Conservation (phyloP, 2,113 vertebrate genomes). For the Anolis carolinensis region DNA sequence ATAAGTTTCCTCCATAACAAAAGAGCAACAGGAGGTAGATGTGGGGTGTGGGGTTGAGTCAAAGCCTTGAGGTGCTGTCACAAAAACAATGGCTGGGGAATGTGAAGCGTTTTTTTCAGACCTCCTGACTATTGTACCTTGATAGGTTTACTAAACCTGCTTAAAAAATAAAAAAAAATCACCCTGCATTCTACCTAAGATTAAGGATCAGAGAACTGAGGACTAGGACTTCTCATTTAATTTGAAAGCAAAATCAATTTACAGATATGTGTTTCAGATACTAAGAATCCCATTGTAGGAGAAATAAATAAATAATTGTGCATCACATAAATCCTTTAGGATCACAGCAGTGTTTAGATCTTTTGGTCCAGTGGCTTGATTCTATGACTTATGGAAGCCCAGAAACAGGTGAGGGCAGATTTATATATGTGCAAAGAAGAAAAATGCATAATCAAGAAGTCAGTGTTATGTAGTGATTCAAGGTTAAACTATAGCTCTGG, state of each 20-base stretch:
- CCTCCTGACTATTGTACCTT: conserved; percentile 52
- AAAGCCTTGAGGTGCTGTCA: conserved; percentile 55
- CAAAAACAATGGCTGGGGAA: conserved; percentile 58
- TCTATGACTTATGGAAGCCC: neutral
- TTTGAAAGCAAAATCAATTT: conserved; percentile 60
- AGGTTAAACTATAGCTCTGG: no score
- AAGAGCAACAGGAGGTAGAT: conserved; percentile 67
- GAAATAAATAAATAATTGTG: neutral
- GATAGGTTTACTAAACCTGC: neutral
- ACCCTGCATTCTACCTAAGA: accelerated
- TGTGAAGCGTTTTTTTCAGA: conserved; percentile 53
- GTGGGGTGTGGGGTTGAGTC: conserved; percentile 24
- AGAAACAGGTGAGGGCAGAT: neutral
- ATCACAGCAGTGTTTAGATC: neutral
- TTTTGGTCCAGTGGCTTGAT: neutral
- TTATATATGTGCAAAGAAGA: neutral
- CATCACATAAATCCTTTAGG: neutral
- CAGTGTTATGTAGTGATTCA: no score
- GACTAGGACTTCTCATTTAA: neutral
- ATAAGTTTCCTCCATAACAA: conserved; percentile 66
- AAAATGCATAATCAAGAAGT: neutral
- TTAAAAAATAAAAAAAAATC: conserved; percentile 18
- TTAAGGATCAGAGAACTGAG: conserved; percentile 4
- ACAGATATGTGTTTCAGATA: conserved; percentile 48
- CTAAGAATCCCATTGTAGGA: neutral